phyloP scores from a whole-genome alignment of 2,797 vertebrate species.

The Sebastiscus albofasciatus region DNA sequence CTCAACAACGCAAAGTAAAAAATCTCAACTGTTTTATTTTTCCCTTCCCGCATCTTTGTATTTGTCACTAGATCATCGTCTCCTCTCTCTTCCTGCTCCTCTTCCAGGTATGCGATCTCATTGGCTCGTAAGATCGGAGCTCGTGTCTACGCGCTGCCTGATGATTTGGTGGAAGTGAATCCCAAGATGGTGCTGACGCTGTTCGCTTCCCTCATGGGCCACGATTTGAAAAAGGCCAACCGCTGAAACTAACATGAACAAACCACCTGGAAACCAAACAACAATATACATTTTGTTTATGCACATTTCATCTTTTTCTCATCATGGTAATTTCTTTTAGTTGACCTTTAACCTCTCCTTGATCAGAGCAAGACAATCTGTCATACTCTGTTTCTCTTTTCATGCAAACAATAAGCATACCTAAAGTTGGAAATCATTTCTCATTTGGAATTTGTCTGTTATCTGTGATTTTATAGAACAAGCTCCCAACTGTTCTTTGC shows the following conservation, averaged over 20 bases:
- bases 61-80: neutral
- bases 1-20: constrained; percentile 77
- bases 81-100: neutral
- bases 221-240: constrained; percentile 87
- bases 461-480: constrained; percentile 41
- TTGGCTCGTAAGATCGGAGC: constrained; percentile 96
- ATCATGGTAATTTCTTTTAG: neutral
- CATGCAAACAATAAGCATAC: neutral
- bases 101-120: constrained; percentile 93
- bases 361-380: neutral
- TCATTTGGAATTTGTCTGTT: constrained; percentile 19
- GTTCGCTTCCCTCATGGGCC: constrained; percentile 96
- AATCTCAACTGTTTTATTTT: neutral
- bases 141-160: constrained; percentile 94
- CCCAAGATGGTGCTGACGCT: constrained; percentile 99
- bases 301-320: neutral
- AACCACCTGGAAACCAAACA: neutral
- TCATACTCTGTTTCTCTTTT: neutral
- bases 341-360: neutral
- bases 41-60: neutral
- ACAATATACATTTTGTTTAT: neutral
- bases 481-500: neutral
- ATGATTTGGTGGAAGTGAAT: constrained; percentile 96
- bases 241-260: constrained; percentile 42
- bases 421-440: constrained; percentile 8